Percentiles rank a stretch among this genome's conserved stretches.
phyloP scores from a whole-genome alignment of 2,888 invertebrate species.

The Pecten maximus region DNA sequence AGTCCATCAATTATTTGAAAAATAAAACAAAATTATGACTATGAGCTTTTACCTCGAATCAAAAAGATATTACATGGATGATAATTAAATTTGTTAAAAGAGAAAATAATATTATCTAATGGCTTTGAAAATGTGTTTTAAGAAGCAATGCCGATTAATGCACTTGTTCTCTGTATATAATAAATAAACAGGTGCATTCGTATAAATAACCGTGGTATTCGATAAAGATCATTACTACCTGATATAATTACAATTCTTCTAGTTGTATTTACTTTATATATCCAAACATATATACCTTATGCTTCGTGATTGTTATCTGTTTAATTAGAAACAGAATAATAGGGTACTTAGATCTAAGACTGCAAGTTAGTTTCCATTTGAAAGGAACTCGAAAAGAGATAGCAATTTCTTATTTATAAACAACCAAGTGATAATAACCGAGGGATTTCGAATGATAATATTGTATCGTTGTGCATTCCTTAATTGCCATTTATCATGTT shows the following conservation, averaged over 20 bases:
- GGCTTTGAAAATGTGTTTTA: not conserved
- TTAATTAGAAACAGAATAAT: not conserved
- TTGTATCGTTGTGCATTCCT: not conserved
- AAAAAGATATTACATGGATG: not conserved
- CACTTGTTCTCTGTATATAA: not conserved
- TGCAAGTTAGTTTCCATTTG: not conserved
- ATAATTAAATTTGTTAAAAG: conserved; percentile 16
- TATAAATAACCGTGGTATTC: not conserved
- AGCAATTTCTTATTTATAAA: not conserved
- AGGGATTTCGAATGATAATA: not conserved
- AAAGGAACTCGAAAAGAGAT: not conserved
- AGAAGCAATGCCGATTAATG: not conserved
- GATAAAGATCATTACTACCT: not conserved
- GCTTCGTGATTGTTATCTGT: not conserved
- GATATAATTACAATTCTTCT: not conserved
- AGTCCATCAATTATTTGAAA: not conserved
- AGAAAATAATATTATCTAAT: not conserved
- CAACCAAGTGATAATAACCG: not conserved
- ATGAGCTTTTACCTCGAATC: not conserved
- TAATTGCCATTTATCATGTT: not conserved
- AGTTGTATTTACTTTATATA: not conserved
- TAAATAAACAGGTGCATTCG: not conserved
- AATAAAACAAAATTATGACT: not conserved
- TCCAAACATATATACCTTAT: not conserved
- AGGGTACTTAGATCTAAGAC: not conserved